Evolutionary conservation across 1,140 invertebrate species (phyloP).

Genomic region (Aphaenogaster rudis): DNA sequence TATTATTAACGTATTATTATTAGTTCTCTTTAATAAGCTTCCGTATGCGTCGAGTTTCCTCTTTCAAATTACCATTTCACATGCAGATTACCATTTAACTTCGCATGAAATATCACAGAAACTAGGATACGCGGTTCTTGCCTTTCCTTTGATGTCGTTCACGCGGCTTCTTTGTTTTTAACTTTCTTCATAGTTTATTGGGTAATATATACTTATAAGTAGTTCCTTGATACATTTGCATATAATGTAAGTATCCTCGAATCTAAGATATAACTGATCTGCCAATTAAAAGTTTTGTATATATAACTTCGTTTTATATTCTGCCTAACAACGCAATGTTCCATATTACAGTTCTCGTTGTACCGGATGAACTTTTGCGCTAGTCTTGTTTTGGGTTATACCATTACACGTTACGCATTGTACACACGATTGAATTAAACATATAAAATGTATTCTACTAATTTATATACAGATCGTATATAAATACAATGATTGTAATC

Average conservation of each 20-base stretch:
- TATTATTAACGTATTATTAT: conserved; percentile 31
- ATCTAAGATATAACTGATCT: neutral
- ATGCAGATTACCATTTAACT: conserved; percentile 45
- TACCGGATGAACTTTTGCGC: neutral
- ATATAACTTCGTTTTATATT: neutral
- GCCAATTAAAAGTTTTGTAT: conserved; percentile 3
- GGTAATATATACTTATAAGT: neutral
- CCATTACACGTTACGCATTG: neutral
- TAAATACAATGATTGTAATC: neutral
- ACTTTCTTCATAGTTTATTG: neutral
- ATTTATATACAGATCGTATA: neutral
- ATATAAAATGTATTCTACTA: neutral
- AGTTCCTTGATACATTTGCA: neutral
- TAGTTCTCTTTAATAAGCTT: conserved; percentile 37
- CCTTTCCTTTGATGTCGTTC: neutral
- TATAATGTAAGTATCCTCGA: neutral
- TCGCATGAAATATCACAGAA: conserved; percentile 26
- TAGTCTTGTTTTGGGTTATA: neutral
- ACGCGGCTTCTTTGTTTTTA: neutral
- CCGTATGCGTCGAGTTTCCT: neutral
- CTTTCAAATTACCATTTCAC: conserved; percentile 19
- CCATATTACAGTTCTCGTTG: neutral
- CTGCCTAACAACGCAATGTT: neutral
- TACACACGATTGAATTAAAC: neutral
- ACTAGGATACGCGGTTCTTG: neutral